Percentiles rank a stretch among this genome's conserved stretches.
Conservation (phyloP, 2,888 invertebrate species). For the Heliconius ismenius region DNA sequence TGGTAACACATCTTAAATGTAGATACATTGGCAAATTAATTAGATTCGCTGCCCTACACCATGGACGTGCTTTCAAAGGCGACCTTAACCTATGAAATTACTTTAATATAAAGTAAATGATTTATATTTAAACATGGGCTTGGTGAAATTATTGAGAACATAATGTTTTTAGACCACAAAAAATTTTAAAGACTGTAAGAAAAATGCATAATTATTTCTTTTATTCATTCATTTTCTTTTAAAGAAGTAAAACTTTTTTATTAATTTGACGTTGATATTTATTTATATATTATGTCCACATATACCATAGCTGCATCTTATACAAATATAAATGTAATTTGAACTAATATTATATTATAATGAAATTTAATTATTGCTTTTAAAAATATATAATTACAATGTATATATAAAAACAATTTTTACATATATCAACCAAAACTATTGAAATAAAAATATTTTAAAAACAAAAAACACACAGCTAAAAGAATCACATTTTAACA, state of each 20-base stretch:
- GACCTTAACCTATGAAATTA: conserved; percentile 64
- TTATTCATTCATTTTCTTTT: not conserved
- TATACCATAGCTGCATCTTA: conserved; percentile 1
- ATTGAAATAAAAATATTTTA: not conserved
- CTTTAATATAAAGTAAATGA: conserved; percentile 71
- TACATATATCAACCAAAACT: conserved; percentile 2
- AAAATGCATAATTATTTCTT: not conserved
- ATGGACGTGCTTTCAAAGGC: conserved; percentile 72
- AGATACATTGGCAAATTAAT: conserved; percentile 55
- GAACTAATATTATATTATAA: conserved; percentile 9
- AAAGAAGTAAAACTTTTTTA: not conserved
- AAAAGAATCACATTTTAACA: conserved; percentile 15
- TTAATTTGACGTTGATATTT: not conserved
- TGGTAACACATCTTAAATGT: conserved; percentile 53
- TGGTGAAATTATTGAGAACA: conserved; percentile 33
- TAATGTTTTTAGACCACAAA: not conserved
- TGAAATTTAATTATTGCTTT: conserved; percentile 22
- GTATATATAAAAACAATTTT: no score
- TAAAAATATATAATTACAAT: conserved; percentile 12
- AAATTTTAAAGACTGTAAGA: not conserved
- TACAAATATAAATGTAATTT: conserved; percentile 6
- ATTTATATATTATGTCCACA: conserved; percentile 9
- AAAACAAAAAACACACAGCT: conserved; percentile 1
- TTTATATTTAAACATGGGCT: conserved; percentile 37
- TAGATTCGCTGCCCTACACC: conserved; percentile 62